These are phyloP conservation scores for Molossus alvarezi DNA, from an alignment of 2,797 vertebrate genomes.

Conservation along the genomic window DNA sequence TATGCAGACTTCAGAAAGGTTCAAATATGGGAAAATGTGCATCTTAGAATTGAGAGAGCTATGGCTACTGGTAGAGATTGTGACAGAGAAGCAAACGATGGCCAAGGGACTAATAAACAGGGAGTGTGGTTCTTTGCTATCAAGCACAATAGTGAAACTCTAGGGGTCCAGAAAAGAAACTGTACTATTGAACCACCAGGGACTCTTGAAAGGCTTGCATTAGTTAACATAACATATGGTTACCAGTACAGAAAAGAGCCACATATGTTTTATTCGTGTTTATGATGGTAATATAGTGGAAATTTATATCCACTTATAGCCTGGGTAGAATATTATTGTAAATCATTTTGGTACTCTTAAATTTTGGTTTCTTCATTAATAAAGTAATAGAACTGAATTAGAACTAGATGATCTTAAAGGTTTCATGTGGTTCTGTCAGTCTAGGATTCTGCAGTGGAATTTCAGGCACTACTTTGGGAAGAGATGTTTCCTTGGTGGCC, in stretches of 20 bases:
- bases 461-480: conserved; percentile 13
- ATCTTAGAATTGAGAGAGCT: background rate
- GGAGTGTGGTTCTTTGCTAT: conserved; percentile 5
- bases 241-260: background rate
- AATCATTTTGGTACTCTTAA: conserved; percentile 26
- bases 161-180: background rate
- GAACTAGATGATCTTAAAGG: background rate
- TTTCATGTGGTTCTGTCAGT: conserved; percentile 22
- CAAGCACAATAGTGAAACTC: background rate
- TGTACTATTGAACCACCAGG: background rate
- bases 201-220: background rate
- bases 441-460: background rate
- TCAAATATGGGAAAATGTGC: background rate
- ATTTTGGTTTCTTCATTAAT: conserved; percentile 55
- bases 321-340: background rate
- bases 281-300: conserved; percentile 32
- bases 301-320: conserved; percentile 21
- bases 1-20: conserved; percentile 44
- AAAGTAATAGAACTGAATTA: conserved; percentile 43
- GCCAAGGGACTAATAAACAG: background rate
- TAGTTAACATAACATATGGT: background rate
- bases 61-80: background rate
- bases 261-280: background rate
- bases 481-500: background rate
- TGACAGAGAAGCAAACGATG: background rate